Percentiles rank a stretch among this genome's conserved stretches.
These are phyloP conservation scores for Gnathonemus longibarbis DNA, from an alignment of 2,113 vertebrate genomes.

Conservation along the genomic window DNA sequence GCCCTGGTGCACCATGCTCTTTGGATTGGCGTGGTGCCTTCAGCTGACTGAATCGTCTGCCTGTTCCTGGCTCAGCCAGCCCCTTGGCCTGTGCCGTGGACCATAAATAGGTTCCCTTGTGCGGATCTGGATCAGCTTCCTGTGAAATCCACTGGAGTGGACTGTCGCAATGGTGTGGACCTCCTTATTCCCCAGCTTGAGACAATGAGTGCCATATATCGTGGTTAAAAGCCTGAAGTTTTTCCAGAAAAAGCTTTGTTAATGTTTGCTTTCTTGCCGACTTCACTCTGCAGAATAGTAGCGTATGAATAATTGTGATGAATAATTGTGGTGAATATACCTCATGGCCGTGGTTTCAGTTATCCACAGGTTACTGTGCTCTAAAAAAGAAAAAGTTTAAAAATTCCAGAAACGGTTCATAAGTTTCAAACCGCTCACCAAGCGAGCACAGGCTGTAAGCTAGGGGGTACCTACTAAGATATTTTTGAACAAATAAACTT, in stretches of 20 bases:
- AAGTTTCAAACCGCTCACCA: not conserved
- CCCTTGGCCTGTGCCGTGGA: not conserved
- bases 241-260: not conserved
- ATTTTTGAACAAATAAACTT: not conserved
- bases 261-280: not conserved
- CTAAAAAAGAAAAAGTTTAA: not conserved
- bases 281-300: not conserved
- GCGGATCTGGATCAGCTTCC: not conserved
- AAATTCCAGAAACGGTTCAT: too few species aligned
- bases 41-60: not conserved
- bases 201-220: not conserved
- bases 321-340: not conserved
- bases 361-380: not conserved
- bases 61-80: not conserved
- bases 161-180: not conserved
- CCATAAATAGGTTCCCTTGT: not conserved
- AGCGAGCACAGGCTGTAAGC: not conserved
- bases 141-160: not conserved
- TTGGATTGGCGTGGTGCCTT: not conserved
- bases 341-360: not conserved
- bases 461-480: not conserved
- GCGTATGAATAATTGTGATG: not conserved
- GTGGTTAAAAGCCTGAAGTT: not conserved
- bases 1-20: not conserved
- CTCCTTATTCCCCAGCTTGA: not conserved